Conservation (phyloP, 2,888 invertebrate species). For the Apotomis turbidana region DNA sequence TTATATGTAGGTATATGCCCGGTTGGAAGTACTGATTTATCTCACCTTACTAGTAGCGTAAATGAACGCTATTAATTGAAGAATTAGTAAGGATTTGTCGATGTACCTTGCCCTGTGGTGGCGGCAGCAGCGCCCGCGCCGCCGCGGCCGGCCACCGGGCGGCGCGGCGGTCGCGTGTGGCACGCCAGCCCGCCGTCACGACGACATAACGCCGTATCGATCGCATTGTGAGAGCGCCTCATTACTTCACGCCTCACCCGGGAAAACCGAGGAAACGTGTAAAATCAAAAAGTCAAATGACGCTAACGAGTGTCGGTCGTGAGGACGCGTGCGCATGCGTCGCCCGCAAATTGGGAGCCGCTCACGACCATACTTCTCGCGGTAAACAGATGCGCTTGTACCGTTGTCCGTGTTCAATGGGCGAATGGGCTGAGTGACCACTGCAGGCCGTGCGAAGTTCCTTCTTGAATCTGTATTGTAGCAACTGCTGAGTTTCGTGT, state of each 20-base stretch:
- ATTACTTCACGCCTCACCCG: constrained; percentile 44
- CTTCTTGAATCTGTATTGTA: background rate
- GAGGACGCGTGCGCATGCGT: constrained; percentile 33
- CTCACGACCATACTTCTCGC: constrained; percentile 26
- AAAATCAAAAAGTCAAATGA: constrained; percentile 47
- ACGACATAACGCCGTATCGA: constrained; percentile 34
- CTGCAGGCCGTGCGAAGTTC: background rate
- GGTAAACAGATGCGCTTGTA: constrained; percentile 12
- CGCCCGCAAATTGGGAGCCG: constrained; percentile 33
- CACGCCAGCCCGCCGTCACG: constrained; percentile 49
- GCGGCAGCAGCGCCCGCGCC: background rate
- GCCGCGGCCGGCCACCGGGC: constrained; percentile 19
- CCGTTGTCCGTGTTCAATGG: constrained; percentile 13
- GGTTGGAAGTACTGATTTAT: background rate
- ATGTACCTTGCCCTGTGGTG: background rate
- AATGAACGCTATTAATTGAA: background rate
- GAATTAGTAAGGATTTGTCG: background rate
- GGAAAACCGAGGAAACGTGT: constrained; percentile 40
- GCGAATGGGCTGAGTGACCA: background rate
- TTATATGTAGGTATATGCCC: too few species aligned
- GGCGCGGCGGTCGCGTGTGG: constrained; percentile 48
- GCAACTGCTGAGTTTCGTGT: background rate
- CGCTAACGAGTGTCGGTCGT: constrained; percentile 50
- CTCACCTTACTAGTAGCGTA: background rate
- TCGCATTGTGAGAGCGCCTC: constrained; percentile 38